Conservation (phyloP, 2,113 vertebrate species). For the Ceratotherium simum region DNA sequence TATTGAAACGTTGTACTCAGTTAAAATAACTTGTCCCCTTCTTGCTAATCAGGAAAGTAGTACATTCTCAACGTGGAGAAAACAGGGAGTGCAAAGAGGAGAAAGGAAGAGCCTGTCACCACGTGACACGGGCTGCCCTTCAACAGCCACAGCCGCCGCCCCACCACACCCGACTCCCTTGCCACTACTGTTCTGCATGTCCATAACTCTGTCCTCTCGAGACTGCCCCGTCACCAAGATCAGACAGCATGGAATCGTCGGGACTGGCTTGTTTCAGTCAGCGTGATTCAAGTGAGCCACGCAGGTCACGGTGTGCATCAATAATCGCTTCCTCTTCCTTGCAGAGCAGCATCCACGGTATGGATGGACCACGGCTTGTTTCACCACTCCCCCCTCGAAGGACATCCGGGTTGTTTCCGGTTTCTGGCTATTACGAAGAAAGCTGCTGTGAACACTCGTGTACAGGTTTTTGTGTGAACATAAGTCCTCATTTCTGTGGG, state of each 20-base stretch:
- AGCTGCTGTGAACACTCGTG: rapidly evolving
- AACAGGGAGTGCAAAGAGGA: too few species aligned
- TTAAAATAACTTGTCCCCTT: not conserved
- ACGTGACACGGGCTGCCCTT: too few species aligned
- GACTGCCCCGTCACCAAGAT: not conserved
- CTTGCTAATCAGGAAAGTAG: too few species aligned
- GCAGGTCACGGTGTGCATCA: rapidly evolving
- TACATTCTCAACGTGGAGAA: too few species aligned
- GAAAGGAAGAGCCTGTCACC: too few species aligned
- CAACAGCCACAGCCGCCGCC: not conserved
- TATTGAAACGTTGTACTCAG: not conserved
- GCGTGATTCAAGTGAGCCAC: not conserved
- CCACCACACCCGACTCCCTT: rapidly evolving
- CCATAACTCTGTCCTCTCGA: not conserved
- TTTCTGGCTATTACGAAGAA: not conserved
- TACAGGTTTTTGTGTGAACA: not conserved
- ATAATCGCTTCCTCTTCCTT: not conserved
- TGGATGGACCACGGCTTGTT: not conserved
- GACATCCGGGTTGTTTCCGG: not conserved
- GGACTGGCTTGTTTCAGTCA: not conserved
- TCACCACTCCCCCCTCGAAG: not conserved
- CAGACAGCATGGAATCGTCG: not conserved
- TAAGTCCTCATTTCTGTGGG: not conserved
- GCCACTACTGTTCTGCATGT: too few species aligned
- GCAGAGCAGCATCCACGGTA: rapidly evolving